These are phyloP conservation scores for Drosophila demipolita DNA, from an alignment of 2,888 invertebrate genomes.

Conservation along the genomic window DNA sequence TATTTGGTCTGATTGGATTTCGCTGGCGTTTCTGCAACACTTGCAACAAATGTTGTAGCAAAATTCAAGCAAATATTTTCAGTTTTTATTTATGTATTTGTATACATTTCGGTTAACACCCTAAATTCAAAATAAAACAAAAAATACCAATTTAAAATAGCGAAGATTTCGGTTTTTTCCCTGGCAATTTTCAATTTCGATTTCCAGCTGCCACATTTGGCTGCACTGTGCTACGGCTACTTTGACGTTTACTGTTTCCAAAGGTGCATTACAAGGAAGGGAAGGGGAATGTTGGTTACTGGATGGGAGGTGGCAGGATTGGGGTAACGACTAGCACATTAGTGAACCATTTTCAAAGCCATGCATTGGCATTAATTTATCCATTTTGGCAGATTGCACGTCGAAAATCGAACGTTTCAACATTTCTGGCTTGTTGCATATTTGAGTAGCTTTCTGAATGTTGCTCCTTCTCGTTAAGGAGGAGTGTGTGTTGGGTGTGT, in stretches of 20 bases:
- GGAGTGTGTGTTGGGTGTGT: neutral
- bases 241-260: constrained; percentile 6
- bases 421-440: constrained; percentile 59
- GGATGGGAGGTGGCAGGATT: neutral
- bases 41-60: neutral
- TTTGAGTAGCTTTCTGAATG: constrained; percentile 50
- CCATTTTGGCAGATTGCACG: constrained; percentile 31
- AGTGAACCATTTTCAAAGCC: constrained; percentile 28
- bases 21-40: neutral
- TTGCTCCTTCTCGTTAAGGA: neutral
- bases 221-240: constrained; percentile 9
- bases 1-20: neutral
- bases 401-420: constrained; percentile 21
- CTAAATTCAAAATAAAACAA: neutral
- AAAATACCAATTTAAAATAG: neutral
- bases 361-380: constrained; percentile 48
- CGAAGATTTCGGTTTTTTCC: neutral
- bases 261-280: neutral
- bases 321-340: constrained; percentile 36
- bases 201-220: neutral
- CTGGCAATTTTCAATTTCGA: neutral
- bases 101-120: no score
- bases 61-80: neutral
- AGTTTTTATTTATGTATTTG: neutral
- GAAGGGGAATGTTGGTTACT: neutral